Evolutionary conservation across 2,113 vertebrate genomes (phyloP).

Genomic region (Anser brachyrhynchus): DNA sequence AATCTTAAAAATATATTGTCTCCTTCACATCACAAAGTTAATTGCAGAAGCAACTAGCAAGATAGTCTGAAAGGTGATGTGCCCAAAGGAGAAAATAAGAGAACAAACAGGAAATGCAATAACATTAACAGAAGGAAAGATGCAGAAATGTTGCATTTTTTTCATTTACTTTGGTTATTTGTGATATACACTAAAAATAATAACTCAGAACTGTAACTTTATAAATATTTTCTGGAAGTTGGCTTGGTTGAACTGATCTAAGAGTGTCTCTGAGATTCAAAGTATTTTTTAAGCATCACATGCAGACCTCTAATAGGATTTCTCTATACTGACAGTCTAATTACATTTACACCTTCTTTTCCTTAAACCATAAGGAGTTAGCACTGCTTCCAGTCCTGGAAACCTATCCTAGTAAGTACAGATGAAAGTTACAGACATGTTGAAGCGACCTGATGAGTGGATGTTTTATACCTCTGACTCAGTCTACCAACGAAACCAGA

Average conservation of each 20-base stretch:
- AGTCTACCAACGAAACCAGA: conserved; percentile 45
- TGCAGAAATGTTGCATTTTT: neutral
- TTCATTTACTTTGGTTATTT: neutral
- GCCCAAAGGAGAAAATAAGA: neutral
- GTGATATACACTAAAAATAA: neutral
- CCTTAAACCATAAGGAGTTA: neutral
- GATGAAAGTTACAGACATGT: neutral
- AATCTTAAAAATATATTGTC: neutral
- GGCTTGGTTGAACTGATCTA: neutral
- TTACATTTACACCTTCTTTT: neutral
- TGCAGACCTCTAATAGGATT: neutral
- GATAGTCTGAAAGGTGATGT: neutral
- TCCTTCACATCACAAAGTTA: neutral
- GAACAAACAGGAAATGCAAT: neutral
- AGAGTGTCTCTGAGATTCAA: neutral
- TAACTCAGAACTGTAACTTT: neutral
- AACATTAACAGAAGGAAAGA: neutral
- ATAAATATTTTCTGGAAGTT: neutral
- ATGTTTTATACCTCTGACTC: conserved; percentile 23
- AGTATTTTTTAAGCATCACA: neutral
- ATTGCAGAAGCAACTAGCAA: neutral
- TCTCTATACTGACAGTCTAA: neutral
- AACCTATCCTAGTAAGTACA: neutral
- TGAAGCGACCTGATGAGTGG: neutral
- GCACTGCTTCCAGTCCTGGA: neutral